phyloP scores from a whole-genome alignment of 2,797 vertebrate genomes.

The Phataginus tricuspis region DNA sequence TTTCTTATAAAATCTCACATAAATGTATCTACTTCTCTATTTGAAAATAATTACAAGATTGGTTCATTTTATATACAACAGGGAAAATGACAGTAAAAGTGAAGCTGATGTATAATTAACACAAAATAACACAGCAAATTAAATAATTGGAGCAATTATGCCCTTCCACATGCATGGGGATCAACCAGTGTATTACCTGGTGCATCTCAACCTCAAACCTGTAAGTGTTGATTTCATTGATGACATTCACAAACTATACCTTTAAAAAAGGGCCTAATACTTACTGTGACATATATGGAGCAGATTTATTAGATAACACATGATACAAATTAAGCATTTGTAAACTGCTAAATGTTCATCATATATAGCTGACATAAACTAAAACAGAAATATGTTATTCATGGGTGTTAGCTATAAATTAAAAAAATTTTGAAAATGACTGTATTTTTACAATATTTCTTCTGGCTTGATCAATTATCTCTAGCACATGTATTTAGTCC shows the following conservation, averaged over 20 bases:
- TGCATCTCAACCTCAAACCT: slow-evolving; percentile 51
- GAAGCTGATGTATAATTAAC: slow-evolving; percentile 59
- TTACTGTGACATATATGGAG: slow-evolving; percentile 45
- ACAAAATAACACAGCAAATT: slow-evolving; percentile 52
- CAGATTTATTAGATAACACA: not conserved
- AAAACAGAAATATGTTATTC: slow-evolving; percentile 7
- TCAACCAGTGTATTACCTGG: slow-evolving; percentile 13
- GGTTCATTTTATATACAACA: slow-evolving; percentile 66
- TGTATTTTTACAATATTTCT: slow-evolving; percentile 63
- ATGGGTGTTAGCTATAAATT: slow-evolving; percentile 61
- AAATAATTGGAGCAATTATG: slow-evolving; percentile 30
- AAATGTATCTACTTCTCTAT: slow-evolving; percentile 59
- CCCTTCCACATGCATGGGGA: not conserved
- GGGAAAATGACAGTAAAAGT: slow-evolving; percentile 69
- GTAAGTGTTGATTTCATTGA: slow-evolving; percentile 56
- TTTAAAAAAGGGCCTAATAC: slow-evolving; percentile 57
- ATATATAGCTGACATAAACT: not conserved
- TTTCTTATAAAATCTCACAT: slow-evolving; percentile 55
- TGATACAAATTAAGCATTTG: slow-evolving; percentile 18
- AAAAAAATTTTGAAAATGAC: slow-evolving; percentile 58
- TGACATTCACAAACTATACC: slow-evolving; percentile 49
- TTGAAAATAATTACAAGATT: slow-evolving; percentile 65
- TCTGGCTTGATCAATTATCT: slow-evolving; percentile 59
- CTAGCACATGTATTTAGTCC: slow-evolving; percentile 50
- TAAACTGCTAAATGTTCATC: slow-evolving; percentile 28